Evolutionary conservation across 2,113 vertebrate species (phyloP), one percentile per base, ranked within the genome.

Genomic region (Poeciliopsis retropinna): DNA sequence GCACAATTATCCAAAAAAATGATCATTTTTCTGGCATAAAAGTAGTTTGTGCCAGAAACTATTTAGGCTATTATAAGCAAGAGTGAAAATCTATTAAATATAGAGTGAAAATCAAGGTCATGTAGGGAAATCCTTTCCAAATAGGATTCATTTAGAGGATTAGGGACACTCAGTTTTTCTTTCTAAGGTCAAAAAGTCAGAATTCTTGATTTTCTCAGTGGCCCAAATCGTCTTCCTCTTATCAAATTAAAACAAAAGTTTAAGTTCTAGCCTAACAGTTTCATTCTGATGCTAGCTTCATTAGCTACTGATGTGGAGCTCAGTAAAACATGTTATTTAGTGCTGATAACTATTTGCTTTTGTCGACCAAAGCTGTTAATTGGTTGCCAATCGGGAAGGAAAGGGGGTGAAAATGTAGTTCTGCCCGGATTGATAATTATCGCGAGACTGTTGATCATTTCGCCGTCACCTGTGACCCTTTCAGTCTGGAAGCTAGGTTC

Each of bases 381-480:
- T 64, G 76, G 71, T 73, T 72, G 66, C 75, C 27, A 8, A 47
- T 44, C 0, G 41, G 15, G 14, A 44, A 44, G 4, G 41, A 0
- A 15, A 17, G 12, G 3, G 2, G 22, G 28, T 64, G 74, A 57
- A 78, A 47, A 75, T 15, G 67, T 51, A 64, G 60, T 25, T 73
- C 34, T 47, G 60, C 31, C 57, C 67, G 41, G 47, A 37, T 22
- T 68, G 71, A 85, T 74, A 67, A 72, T 66, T 75, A 25, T 77
- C 47, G 19, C 67, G 63, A 66, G 65, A 57, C 67, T 30, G 17
- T 31, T 80, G 75, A 84, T 87, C 76, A 79, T 85, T 86, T 76
- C 71, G 67, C 80, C 51, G 63, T 54, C 71, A 74, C 75, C 81
- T 87, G 69, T 34, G 54, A 82, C 72, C 51, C 69, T 60, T 72